Base-by-base conservation (phyloP, 2,113 vertebrate genomes). In the Plecturocebus donacophilus region DNA sequence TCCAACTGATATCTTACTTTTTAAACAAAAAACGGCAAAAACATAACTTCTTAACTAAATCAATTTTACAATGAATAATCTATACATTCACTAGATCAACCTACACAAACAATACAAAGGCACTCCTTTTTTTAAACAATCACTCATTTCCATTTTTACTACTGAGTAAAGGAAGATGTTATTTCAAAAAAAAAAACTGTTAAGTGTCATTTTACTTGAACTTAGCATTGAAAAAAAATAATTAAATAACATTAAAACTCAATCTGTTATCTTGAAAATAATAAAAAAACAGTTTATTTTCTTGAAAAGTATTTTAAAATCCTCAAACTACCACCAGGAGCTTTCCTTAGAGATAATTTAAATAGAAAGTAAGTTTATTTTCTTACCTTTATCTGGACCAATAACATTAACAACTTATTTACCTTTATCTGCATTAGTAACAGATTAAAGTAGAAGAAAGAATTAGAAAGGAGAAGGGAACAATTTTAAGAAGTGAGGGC, bases 221-320 rank as follows among this genome's bases (percentile, higher is more conserved):
- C n/a, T 75, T 84, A 42, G 42, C 32, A 23, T 47, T 77, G 9
- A 90, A 92, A 35, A 86, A 94, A 92, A 90, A 83, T 70, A 84
- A 90, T 68, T 68, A 79, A 12, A 71, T 54, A 77, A 49, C 42
- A 90, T 85, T 77, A 94, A 95, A 92, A 58, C 6, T 19, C 38
- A 86, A 49, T 92, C 90, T 66, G 90, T 45, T 83, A 54, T 95
- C 38, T 64, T 93, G 16, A 89, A 96, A 94, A 92, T 32, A 85
- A 56, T 75, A 73, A 77, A 95, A 92, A 92, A 49, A 7, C 6
- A 83, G 23, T 70, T n/a, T 75, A 88, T 85, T 86, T 35, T 92
- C 49, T 86, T 71, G 23, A 92, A 87, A 85, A n/a, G 1, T 58
- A 66, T 75, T 90, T 90, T 54, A 58, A 87, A 90, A 45, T 89